Conservation (phyloP, 2,888 invertebrate species). For the Conistra vaccinii region DNA sequence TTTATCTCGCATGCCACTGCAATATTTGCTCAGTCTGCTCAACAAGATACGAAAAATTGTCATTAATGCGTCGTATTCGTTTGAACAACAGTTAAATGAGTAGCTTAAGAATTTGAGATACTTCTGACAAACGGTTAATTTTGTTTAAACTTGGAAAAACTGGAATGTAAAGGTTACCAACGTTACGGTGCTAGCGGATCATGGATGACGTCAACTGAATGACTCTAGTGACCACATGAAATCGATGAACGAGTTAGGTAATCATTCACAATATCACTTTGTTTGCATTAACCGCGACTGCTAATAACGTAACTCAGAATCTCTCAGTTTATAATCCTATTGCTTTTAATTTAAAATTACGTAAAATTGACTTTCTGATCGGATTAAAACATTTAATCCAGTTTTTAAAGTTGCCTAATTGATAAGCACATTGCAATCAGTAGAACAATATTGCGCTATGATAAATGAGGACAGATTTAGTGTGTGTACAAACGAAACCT, state of each 20-base stretch:
- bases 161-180: conserved; percentile 38
- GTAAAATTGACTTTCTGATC: conserved; percentile 38
- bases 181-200: conserved; percentile 47
- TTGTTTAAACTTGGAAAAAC: conserved; percentile 40
- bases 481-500: conserved; percentile 37
- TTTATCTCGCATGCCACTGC: conserved; percentile 75
- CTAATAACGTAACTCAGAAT: conserved; percentile 34
- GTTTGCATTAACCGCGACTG: conserved; percentile 33
- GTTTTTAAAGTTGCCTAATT: conserved; percentile 36
- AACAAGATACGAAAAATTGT: conserved; percentile 52
- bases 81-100: conserved; percentile 57
- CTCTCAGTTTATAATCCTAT: not conserved
- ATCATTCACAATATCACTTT: conserved; percentile 45
- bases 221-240: conserved; percentile 40
- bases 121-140: conserved; percentile 52
- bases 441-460: conserved; percentile 18
- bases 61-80: conserved; percentile 43
- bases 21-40: conserved; percentile 71
- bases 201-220: conserved; percentile 57
- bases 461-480: conserved; percentile 34
- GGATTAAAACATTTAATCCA: conserved; percentile 28
- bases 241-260: conserved; percentile 52
- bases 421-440: conserved; percentile 27
- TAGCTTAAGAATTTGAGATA: conserved; percentile 41
- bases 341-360: conserved; percentile 14